Base-by-base conservation (phyloP, 2,888 invertebrate genomes). In the Cephalotes varians region DNA sequence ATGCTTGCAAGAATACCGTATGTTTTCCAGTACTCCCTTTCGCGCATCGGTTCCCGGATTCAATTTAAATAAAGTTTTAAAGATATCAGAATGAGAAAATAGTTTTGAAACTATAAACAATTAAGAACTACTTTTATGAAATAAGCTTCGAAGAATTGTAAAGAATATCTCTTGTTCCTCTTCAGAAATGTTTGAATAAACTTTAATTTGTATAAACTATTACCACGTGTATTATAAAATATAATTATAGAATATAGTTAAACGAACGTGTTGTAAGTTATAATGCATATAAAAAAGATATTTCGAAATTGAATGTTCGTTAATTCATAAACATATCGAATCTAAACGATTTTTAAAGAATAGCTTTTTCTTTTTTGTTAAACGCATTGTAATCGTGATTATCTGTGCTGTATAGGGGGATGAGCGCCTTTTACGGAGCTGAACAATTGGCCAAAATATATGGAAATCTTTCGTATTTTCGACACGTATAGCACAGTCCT, bases 391-490 rank as follows among this genome's bases (percentile, higher is more conserved):
- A 56, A 15, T n/a, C 62, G n/a, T 76, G 74, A 86, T 86, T 87
- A 84, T 85, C 49, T 71, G 81, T 72, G 80, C 69, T 65, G 9
- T 18, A 64, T 18, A 18, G 10, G 25, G 44, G 58, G 58, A 6
- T 58, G n/a, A 47, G 9, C 7, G 28, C 10, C 21, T 44, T 34
- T 40, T 28, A 49, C n/a, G 60, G 44, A 56, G 44, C 34, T 15
- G 74, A 51, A 47, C 79, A 71, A 86, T 56, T 62, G 82, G 31
- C n/a, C 73, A 49, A 51, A 67, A 72, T 31, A 60, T 47, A 84
- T 84, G 79, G 71, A 84, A 84, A 84, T 85, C 72, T 44, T 86
- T 76, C 31, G 84, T 81, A 90, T 87, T 89, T 89, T 79, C 84
- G 58, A 34, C 85, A 82, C 86, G 83, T 82, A 84, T 18, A 37